Evolutionary conservation across 2,797 vertebrate genomes (phyloP).

Genomic region (Poeciliopsis paucimaculata): DNA sequence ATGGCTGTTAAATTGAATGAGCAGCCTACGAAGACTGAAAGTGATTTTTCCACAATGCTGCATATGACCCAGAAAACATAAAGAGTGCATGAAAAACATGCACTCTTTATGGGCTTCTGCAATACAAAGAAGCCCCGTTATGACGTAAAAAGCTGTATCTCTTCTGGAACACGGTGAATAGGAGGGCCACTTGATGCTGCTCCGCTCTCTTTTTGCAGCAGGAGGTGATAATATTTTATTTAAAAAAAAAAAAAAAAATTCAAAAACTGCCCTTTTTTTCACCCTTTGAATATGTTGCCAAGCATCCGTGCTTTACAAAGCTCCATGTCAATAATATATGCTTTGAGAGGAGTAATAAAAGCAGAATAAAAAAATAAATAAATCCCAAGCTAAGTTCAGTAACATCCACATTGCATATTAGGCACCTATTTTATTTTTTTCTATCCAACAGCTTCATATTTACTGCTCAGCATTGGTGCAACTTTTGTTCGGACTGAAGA

Average conservation of each 20-base stretch:
- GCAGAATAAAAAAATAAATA: background rate
- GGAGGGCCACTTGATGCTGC: conserved; percentile 4
- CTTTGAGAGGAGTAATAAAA: conserved; percentile 14
- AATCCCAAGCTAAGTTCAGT: background rate
- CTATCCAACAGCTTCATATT: background rate
- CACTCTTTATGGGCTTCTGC: too few species aligned
- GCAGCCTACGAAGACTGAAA: background rate
- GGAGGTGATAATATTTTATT: conserved; percentile 29
- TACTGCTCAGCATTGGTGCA: background rate
- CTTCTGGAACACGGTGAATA: conserved; percentile 15
- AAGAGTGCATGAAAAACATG: conserved; percentile 1
- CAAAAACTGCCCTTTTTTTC: conserved; percentile 19
- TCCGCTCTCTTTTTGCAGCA: conserved; percentile 31
- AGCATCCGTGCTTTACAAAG: conserved; percentile 33
- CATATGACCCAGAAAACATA: conserved; percentile 39
- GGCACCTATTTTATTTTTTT: background rate
- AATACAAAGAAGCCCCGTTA: background rate
- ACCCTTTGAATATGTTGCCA: conserved; percentile 38
- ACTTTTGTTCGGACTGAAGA: background rate
- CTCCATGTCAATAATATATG: conserved; percentile 29
- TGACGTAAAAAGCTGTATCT: conserved; percentile 9
- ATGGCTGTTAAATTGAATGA: background rate
- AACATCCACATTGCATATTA: background rate
- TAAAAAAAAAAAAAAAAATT: conserved; percentile 20
- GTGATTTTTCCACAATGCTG: background rate